Evolutionary conservation across 2,113 vertebrate species (phyloP).

Genomic region (Todiramphus saurophagus): DNA sequence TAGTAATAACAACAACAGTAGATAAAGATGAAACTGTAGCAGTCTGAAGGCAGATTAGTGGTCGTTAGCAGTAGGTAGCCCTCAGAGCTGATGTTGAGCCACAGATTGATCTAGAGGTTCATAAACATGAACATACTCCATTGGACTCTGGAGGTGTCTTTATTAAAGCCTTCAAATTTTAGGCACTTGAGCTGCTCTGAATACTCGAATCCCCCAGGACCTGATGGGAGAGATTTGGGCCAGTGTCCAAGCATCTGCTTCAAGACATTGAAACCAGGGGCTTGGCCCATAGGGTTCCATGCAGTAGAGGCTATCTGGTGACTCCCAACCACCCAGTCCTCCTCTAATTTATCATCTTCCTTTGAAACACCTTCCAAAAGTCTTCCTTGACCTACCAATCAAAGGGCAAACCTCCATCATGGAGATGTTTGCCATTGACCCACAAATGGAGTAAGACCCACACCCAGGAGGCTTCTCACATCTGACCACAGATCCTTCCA

Average conservation of each 20-base stretch:
- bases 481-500: not conserved
- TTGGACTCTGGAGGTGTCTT: not conserved
- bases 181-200: not conserved
- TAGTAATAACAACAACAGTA: not conserved
- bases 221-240: not conserved
- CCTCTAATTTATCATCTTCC: not conserved
- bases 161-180: not conserved
- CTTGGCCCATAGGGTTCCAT: not conserved
- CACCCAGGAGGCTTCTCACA: not conserved
- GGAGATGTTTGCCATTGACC: not conserved
- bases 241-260: fast-evolving
- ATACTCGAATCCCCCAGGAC: fast-evolving
- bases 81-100: not conserved
- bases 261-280: not conserved
- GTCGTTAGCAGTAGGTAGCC: not conserved
- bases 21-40: not conserved
- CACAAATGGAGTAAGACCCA: not conserved
- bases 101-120: not conserved
- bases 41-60: not conserved
- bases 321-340: not conserved
- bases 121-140: not conserved
- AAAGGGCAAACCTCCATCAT: not conserved
- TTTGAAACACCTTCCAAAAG: not conserved
- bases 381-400: not conserved
- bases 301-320: not conserved